Evolutionary conservation across 23 tunicate species (phyloP).

Genomic region (Ascidia mentula): DNA sequence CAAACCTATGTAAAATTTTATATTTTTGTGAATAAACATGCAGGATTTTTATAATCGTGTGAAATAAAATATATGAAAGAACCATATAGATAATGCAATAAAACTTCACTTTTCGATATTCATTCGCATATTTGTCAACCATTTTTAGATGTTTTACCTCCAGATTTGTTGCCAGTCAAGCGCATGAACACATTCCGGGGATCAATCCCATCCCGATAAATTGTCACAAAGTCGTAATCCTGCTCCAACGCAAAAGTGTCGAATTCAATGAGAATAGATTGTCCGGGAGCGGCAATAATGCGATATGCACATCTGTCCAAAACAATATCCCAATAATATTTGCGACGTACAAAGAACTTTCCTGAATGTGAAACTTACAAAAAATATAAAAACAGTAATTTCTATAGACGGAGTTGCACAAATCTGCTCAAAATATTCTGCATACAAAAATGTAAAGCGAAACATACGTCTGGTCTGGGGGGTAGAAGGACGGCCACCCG

Average conservation of each 20-base stretch:
- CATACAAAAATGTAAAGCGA: too few species aligned
- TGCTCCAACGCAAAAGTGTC: conserved; percentile 48
- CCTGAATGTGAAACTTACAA: not conserved
- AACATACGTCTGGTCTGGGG: conserved; percentile 17
- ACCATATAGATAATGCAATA: too few species aligned
- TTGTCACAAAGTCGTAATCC: conserved; percentile 13
- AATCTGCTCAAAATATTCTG: too few species aligned
- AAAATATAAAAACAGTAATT: not conserved
- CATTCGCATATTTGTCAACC: too few species aligned
- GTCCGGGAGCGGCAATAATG: conserved; percentile 68
- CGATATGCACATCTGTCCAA: conserved; percentile 58
- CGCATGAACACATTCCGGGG: not conserved
- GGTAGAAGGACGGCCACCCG: conserved; percentile 83
- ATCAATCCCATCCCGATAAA: conserved; percentile 6
- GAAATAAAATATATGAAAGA: too few species aligned
- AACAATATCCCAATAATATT: not conserved
- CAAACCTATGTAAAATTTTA: too few species aligned
- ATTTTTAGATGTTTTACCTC: too few species aligned
- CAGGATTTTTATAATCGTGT: too few species aligned
- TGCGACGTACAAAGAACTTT: not conserved
- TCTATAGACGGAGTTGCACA: too few species aligned
- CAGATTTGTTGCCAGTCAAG: conserved; percentile 17
- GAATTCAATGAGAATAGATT: conserved; percentile 43
- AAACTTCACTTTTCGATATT: too few species aligned
- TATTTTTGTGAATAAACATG: too few species aligned